phyloP scores from a whole-genome alignment of 2,797 vertebrate species.

The Labeo calbasu region DNA sequence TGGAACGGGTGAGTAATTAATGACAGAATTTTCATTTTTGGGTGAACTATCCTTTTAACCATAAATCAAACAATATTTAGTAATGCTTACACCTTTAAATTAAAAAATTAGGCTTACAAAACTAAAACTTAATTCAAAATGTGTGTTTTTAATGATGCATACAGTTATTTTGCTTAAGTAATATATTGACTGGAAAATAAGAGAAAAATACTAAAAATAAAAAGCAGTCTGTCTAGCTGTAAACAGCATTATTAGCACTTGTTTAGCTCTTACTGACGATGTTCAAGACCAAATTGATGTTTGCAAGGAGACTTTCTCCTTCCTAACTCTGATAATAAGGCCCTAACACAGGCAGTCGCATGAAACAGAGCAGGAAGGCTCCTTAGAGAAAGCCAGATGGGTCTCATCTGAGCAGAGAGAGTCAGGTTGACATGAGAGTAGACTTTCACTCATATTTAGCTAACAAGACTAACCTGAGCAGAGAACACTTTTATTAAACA shows the following conservation, averaged over 20 bases:
- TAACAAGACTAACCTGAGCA: neutral
- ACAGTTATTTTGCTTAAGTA: neutral
- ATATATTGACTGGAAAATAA: neutral
- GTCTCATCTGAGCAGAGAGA: neutral
- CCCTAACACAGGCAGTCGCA: neutral
- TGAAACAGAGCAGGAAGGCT: conserved; percentile 23
- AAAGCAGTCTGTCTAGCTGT: neutral
- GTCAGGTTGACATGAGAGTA: neutral
- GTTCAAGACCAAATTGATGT: neutral
- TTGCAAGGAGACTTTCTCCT: neutral
- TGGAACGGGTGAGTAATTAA: too few species aligned
- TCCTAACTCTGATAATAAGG: neutral
- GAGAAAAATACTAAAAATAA: neutral
- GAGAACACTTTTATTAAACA: neutral
- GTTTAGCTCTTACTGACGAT: neutral
- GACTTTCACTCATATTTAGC: neutral
- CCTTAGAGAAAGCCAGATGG: conserved; percentile 14
- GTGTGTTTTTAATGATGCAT: neutral
- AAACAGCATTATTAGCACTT: neutral
- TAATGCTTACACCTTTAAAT: neutral
- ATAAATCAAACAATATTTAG: neutral
- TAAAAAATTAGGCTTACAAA: neutral
- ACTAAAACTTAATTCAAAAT: neutral
- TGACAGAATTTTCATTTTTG: too few species aligned
- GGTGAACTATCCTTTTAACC: too few species aligned